Percentiles rank a stretch among this genome's conserved stretches.
phyloP scores from a whole-genome alignment of 2,113 vertebrate species.

The Tetrax tetrax region DNA sequence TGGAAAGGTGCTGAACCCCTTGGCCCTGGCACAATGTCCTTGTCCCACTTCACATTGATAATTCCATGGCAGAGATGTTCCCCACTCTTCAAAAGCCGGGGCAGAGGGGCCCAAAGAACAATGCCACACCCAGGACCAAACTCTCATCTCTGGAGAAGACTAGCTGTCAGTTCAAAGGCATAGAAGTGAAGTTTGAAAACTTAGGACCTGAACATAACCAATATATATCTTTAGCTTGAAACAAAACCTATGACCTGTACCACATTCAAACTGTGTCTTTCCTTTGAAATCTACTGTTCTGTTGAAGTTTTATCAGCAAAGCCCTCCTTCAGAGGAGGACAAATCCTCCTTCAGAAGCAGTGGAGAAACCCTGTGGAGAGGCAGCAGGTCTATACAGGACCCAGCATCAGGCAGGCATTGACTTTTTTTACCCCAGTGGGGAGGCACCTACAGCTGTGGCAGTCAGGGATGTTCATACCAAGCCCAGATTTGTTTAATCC shows the following conservation, averaged over 20 bases:
- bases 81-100: not conserved
- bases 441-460: rapidly evolving
- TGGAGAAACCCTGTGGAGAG: not conserved
- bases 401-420: rapidly evolving
- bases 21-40: not conserved
- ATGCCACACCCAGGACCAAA: not conserved
- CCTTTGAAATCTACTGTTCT: not conserved
- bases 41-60: not conserved
- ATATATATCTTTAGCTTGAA: not conserved
- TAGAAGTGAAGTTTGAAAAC: not conserved
- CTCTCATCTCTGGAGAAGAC: not conserved
- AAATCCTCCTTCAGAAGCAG: not conserved
- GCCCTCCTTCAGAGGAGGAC: not conserved
- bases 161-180: not conserved
- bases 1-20: not conserved
- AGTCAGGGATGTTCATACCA: not conserved
- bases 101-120: not conserved
- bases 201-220: not conserved
- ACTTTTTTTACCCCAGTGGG: not conserved
- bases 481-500: not conserved
- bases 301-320: not conserved
- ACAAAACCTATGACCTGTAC: not conserved
- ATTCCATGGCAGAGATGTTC: not conserved
- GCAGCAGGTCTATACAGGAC: not conserved
- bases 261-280: not conserved